These are phyloP conservation scores for Acropternis orthonyx DNA, from an alignment of 2,797 vertebrate genomes.

Conservation along the genomic window DNA sequence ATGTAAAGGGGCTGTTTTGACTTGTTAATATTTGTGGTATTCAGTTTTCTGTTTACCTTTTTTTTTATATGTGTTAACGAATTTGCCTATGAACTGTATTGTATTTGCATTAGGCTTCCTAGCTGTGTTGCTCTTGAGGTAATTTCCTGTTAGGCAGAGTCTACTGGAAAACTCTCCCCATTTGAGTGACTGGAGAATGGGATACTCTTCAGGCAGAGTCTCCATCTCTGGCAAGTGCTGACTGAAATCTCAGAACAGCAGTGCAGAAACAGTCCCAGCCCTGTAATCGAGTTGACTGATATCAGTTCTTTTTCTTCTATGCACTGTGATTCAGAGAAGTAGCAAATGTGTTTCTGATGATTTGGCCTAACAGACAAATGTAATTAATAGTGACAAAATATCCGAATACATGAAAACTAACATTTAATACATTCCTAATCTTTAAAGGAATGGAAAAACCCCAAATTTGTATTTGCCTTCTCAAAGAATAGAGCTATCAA, in stretches of 20 bases:
- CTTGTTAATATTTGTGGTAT: not conserved
- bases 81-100: not conserved
- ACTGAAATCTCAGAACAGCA: not conserved
- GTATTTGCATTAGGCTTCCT: not conserved
- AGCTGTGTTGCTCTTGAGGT: not conserved
- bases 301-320: not conserved
- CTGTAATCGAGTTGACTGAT: not conserved
- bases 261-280: not conserved
- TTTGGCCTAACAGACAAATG: not conserved
- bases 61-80: not conserved
- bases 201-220: not conserved
- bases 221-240: not conserved
- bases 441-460: not conserved
- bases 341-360: not conserved
- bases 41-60: not conserved
- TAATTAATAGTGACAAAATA: not conserved
- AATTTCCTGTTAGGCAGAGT: not conserved
- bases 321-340: not conserved
- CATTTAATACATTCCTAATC: not conserved
- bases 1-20: not conserved
- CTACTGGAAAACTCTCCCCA: not conserved
- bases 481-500: not conserved
- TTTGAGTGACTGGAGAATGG: not conserved
- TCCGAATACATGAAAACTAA: not conserved
- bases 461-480: not conserved